These are phyloP conservation scores for Phymorhynchus buccinoides DNA, from an alignment of 1,140 invertebrate species.

Conservation along the genomic window DNA sequence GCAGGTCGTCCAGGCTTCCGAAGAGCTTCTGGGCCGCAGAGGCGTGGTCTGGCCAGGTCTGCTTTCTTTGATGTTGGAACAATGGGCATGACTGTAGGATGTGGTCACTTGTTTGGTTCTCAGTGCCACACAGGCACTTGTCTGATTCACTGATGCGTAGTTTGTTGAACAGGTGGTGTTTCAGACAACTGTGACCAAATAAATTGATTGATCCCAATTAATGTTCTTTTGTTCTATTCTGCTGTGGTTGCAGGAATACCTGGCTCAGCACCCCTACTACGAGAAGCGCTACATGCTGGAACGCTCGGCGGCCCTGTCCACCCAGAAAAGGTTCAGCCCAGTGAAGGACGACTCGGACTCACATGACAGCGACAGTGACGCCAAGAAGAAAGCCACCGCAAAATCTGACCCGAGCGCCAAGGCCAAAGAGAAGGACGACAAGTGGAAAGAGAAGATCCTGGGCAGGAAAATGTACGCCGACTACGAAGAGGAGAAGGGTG, in stretches of 20 bases:
- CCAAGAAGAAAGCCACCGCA: conserved; percentile 16
- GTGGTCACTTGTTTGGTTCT: no score
- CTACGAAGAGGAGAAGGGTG: neutral
- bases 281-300: conserved; percentile 64
- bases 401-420: neutral
- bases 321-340: conserved; percentile 39
- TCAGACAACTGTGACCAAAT: no score
- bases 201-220: no score
- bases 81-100: no score
- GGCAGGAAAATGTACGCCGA: conserved; percentile 21
- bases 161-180: no score
- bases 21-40: no score
- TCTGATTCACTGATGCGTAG: no score
- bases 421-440: conserved; percentile 22
- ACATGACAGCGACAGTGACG: conserved; percentile 31
- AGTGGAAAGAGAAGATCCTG: conserved; percentile 30
- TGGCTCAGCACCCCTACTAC: conserved; percentile 64
- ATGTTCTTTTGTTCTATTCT: neutral
- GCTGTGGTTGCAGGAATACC: conserved; percentile 58
- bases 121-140: no score
- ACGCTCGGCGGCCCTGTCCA: conserved; percentile 53
- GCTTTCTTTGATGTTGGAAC: no score
- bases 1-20: no score
- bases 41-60: no score
- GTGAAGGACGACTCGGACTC: conserved; percentile 35